Evolutionary conservation across 35 echinoderm and acorn worm species (phyloP).

Genomic region (Ophioderma brevispina): DNA sequence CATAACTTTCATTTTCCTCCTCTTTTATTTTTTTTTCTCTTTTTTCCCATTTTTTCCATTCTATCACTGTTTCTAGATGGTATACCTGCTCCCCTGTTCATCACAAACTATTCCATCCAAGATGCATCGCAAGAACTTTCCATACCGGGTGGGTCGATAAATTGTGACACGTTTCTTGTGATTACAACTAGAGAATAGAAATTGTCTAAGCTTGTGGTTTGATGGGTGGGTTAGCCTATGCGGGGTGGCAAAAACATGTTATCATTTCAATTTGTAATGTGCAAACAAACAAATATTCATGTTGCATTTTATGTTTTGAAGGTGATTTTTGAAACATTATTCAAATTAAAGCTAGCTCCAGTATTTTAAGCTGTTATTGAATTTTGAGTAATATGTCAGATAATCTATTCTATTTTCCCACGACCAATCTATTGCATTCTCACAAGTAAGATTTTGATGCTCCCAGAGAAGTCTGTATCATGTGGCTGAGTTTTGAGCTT

Average conservation of each 20-base stretch:
- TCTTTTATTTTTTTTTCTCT: background rate
- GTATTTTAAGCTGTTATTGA: no score
- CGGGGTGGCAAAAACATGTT: background rate
- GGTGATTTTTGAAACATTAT: no score
- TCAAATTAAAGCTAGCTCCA: no score
- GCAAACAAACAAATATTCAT: no score
- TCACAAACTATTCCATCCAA: background rate
- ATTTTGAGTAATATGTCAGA: no score
- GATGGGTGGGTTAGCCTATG: background rate
- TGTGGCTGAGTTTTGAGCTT: no score
- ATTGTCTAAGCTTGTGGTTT: background rate
- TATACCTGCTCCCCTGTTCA: background rate
- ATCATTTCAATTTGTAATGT: no score
- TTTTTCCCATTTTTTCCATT: background rate
- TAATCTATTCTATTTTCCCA: no score
- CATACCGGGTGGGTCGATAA: background rate
- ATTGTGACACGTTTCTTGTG: conserved; percentile 1
- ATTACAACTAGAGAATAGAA: background rate
- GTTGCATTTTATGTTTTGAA: no score
- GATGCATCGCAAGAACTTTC: background rate
- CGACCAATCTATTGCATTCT: no score
- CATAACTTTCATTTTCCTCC: background rate
- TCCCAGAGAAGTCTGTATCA: no score
- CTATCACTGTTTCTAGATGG: background rate
- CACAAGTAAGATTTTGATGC: no score